These are phyloP conservation scores for Archaeoteleia sp. DNA, from an alignment of 2,888 invertebrate genomes.

Conservation along the genomic window DNA sequence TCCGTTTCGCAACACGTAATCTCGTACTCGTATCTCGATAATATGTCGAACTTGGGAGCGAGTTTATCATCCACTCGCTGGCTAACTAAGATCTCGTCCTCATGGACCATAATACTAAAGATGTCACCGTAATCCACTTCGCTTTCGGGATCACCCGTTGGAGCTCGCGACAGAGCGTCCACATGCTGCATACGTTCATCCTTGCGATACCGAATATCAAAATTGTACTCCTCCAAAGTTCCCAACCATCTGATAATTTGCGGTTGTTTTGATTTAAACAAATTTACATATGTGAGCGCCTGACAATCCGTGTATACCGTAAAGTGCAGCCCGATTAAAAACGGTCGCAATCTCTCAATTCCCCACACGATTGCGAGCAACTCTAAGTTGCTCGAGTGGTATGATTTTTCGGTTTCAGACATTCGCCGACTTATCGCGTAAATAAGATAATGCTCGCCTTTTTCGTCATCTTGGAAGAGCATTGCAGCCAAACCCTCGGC, in stretches of 20 bases:
- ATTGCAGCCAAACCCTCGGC: background rate
- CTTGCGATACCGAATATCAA: constrained; percentile 25
- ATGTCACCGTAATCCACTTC: no score
- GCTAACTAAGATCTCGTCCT: constrained; percentile 1
- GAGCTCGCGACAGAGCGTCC: constrained; percentile 40
- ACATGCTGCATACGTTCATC: constrained; percentile 42
- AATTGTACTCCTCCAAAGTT: constrained; percentile 34
- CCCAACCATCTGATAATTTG: constrained; percentile 27
- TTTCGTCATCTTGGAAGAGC: background rate
- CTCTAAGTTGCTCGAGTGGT: constrained; percentile 49
- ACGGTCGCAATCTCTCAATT: constrained; percentile 39
- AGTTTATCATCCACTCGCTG: no score
- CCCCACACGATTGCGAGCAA: background rate
- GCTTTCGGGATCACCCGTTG: background rate
- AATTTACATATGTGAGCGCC: background rate
- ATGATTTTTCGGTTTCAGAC: constrained; percentile 47
- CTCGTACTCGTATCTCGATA: no score
- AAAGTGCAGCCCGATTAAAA: background rate
- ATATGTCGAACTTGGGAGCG: no score
- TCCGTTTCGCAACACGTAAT: no score
- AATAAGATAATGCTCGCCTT: constrained; percentile 16
- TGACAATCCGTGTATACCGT: background rate
- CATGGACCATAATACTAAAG: background rate
- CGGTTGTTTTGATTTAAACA: background rate
- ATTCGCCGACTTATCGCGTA: constrained; percentile 55